A percentile compares a stretch with the other conserved stretches of the same genome.
Conservation (phyloP, 2,888 invertebrate genomes). For the Caenorhabditis sinica region DNA sequence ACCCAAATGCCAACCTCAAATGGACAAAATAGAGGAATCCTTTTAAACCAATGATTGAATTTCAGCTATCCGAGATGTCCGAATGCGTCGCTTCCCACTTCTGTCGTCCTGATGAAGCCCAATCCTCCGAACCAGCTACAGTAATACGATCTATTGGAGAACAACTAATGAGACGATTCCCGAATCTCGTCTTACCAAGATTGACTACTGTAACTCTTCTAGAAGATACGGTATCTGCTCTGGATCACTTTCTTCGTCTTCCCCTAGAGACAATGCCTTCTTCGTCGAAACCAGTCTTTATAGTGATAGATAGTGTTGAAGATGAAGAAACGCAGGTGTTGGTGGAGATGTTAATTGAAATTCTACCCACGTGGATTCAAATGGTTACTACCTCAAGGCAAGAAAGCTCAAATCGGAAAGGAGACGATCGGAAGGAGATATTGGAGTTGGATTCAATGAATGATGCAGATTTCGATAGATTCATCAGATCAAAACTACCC, state of each 20-base stretch:
- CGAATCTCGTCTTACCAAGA: constrained; percentile 74
- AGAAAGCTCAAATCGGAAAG: constrained; percentile 27
- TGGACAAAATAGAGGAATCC: background rate
- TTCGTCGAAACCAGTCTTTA: constrained; percentile 67
- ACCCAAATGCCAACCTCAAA: background rate
- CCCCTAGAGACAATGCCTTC: constrained; percentile 72
- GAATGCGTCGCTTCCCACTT: constrained; percentile 74
- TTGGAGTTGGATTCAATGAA: constrained; percentile 56
- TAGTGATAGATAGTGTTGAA: constrained; percentile 69
- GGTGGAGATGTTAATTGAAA: constrained; percentile 54
- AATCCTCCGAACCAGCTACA: constrained; percentile 73
- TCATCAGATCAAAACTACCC: constrained; percentile 68
- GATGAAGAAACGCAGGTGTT: constrained; percentile 51
- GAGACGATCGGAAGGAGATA: constrained; percentile 46
- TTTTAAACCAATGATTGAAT: constrained; percentile 1
- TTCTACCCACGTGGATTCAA: constrained; percentile 71
- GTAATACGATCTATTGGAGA: constrained; percentile 69
- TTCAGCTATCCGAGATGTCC: constrained; percentile 70
- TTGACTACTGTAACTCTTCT: constrained; percentile 72
- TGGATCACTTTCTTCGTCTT: constrained; percentile 68
- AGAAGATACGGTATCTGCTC: constrained; percentile 63
- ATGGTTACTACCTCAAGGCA: constrained; percentile 65
- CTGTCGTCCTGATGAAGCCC: constrained; percentile 68
- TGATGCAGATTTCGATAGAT: constrained; percentile 65
- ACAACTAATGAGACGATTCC: constrained; percentile 69